Evolutionary conservation across 2,797 vertebrate species (phyloP).

Genomic region (Gallinago solitaria): DNA sequence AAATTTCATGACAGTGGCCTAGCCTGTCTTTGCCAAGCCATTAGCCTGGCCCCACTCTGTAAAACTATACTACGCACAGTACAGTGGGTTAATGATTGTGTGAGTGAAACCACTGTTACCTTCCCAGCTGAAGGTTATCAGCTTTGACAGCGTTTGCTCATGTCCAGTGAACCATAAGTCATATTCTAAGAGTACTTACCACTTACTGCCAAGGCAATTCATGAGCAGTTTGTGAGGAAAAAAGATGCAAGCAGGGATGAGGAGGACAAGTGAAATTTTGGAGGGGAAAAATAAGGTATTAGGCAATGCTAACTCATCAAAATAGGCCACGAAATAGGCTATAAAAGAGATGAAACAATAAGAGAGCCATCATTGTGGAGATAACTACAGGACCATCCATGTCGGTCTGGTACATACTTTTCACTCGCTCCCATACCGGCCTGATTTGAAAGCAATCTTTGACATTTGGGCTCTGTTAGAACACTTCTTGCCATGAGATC

Average conservation of each 20-base stretch:
- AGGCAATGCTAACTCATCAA: conserved; percentile 27
- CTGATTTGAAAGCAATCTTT: neutral
- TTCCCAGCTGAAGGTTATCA: neutral
- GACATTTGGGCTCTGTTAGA: neutral
- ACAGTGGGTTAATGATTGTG: neutral
- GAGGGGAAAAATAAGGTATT: neutral
- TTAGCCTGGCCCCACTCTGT: neutral
- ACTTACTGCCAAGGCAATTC: conserved; percentile 14
- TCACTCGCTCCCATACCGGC: neutral
- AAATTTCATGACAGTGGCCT: neutral
- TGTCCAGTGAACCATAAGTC: conserved; percentile 25
- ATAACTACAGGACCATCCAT: neutral
- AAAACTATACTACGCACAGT: neutral
- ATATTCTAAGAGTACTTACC: neutral
- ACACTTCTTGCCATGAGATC: neutral
- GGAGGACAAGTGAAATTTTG: neutral
- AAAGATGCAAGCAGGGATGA: neutral
- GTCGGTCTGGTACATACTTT: neutral
- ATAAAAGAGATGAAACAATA: conserved; percentile 34
- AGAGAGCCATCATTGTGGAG: conserved; percentile 8
- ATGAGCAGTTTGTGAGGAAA: neutral
- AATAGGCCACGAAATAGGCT: conserved; percentile 16
- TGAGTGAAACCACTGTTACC: neutral
- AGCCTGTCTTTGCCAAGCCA: neutral
- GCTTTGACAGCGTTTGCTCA: conserved; percentile 24